A percentile compares a stretch with the other conserved stretches of the same genome.
These are phyloP conservation scores for Goniozus legneri DNA, from an alignment of 1,140 invertebrate genomes.

Conservation along the genomic window DNA sequence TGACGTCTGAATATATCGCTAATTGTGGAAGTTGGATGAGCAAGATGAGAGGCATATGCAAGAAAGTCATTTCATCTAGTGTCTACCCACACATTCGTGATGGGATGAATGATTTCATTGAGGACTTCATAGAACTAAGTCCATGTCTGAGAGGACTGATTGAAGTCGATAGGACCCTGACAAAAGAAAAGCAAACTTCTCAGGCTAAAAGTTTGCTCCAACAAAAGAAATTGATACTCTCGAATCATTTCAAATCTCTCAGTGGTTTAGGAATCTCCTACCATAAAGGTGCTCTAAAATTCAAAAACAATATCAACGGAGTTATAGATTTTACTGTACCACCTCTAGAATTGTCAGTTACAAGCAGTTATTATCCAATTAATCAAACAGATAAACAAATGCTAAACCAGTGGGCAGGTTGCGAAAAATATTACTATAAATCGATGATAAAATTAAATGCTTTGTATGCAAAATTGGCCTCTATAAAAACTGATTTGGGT, in stretches of 20 bases:
- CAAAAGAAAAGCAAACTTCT: slow-evolving; percentile 74
- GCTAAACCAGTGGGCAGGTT: slow-evolving; percentile 66
- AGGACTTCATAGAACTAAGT: slow-evolving; percentile 62
- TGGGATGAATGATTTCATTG: slow-evolving; percentile 64
- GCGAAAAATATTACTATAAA: slow-evolving; percentile 73
- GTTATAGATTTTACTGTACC: slow-evolving; percentile 49
- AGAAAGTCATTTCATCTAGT: slow-evolving; percentile 57
- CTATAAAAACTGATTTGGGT: slow-evolving; percentile 75
- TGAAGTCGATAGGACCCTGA: slow-evolving; percentile 61
- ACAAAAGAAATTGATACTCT: slow-evolving; percentile 76
- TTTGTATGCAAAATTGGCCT: slow-evolving; percentile 61
- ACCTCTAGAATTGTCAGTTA: slow-evolving; percentile 61
- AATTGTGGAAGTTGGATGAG: slow-evolving; percentile 34
- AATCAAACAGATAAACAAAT: slow-evolving; percentile 31
- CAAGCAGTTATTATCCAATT: slow-evolving; percentile 39
- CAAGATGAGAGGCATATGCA: slow-evolving; percentile 64
- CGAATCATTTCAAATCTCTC: slow-evolving; percentile 80
- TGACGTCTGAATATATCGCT: neutral
- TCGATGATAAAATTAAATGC: slow-evolving; percentile 67
- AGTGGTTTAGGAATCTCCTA: slow-evolving; percentile 74
- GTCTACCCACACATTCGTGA: slow-evolving; percentile 59
- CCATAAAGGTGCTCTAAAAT: slow-evolving; percentile 63
- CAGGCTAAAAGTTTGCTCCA: slow-evolving; percentile 79
- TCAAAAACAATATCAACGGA: slow-evolving; percentile 38
- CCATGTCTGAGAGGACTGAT: slow-evolving; percentile 59